phyloP scores from a whole-genome alignment of 2,113 vertebrate genomes.

The Pteruthius melanotis region DNA sequence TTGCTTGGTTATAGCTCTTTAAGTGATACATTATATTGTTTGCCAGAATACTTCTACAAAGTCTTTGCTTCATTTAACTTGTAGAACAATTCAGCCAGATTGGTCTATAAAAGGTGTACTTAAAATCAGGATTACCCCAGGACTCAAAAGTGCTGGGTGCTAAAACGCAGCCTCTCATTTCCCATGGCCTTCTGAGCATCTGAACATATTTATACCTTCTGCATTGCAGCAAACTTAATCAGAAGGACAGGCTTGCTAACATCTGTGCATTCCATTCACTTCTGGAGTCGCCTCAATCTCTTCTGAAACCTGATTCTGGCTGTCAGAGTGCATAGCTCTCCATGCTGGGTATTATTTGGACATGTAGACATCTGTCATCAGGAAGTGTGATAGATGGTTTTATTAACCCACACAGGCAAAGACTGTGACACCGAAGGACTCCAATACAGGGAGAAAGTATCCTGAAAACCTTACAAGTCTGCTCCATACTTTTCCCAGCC shows the following conservation, averaged over 20 bases:
- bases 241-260: conserved; percentile 63
- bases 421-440: conserved; percentile 59
- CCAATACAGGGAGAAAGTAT: conserved; percentile 13
- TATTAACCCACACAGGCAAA: conserved; percentile 69
- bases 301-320: conserved; percentile 65
- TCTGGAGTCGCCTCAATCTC: conserved; percentile 55
- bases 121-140: conserved; percentile 67
- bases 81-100: conserved; percentile 47
- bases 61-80: conserved; percentile 54
- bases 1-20: conserved; percentile 67
- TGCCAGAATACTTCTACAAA: conserved; percentile 58
- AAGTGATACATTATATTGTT: conserved; percentile 67
- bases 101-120: conserved; percentile 73
- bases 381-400: conserved; percentile 75
- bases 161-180: conserved; percentile 30
- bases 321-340: conserved; percentile 51
- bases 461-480: conserved; percentile 14
- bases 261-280: conserved; percentile 71
- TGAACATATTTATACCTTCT: conserved; percentile 69
- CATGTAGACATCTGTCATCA: conserved; percentile 72
- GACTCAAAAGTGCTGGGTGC: conserved; percentile 40
- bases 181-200: conserved; percentile 38
- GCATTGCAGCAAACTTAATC: conserved; percentile 70
- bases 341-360: conserved; percentile 62
- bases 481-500: background rate